Evolutionary conservation across 2,888 invertebrate species (phyloP).

Genomic region (Sinhomidia bicolor): DNA sequence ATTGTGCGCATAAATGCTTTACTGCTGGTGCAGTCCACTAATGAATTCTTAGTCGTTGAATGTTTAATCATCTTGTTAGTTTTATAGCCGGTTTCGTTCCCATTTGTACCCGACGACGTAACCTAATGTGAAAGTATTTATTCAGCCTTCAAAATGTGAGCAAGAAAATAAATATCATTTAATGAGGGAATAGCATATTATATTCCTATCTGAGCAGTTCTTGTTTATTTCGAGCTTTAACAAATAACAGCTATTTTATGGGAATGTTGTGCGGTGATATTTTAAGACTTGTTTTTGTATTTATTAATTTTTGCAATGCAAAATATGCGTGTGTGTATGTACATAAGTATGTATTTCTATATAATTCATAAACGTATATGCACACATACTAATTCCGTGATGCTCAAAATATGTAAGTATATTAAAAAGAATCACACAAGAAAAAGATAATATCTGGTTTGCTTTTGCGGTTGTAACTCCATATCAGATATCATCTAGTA

Average conservation of each 20-base stretch:
- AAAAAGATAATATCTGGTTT: constrained; percentile 22
- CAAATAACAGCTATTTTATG: constrained; percentile 44
- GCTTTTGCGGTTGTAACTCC: constrained; percentile 20
- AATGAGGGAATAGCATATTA: constrained; percentile 51
- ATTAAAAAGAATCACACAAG: no score
- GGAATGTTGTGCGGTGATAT: constrained; percentile 24
- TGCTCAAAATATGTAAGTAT: neutral
- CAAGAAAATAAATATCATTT: constrained; percentile 59
- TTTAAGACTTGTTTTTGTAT: constrained; percentile 44
- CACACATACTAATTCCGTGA: neutral
- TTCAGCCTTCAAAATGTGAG: constrained; percentile 5
- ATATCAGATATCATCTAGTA: constrained; percentile 30
- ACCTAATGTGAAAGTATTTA: neutral
- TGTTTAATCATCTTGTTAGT: constrained; percentile 59
- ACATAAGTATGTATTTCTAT: no score
- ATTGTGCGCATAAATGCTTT: constrained; percentile 3
- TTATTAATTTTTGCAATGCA: constrained; percentile 27
- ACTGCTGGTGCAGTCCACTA: neutral
- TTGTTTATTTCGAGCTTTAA: constrained; percentile 18
- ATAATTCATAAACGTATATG: constrained; percentile 18
- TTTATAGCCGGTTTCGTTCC: constrained; percentile 48
- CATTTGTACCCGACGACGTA: constrained; percentile 33
- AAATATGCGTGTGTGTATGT: neutral
- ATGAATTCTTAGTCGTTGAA: constrained; percentile 42
- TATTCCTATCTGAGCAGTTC: neutral